phyloP scores from a whole-genome alignment of 2,888 invertebrate genomes.

The Heteromyza rotundicornis region DNA sequence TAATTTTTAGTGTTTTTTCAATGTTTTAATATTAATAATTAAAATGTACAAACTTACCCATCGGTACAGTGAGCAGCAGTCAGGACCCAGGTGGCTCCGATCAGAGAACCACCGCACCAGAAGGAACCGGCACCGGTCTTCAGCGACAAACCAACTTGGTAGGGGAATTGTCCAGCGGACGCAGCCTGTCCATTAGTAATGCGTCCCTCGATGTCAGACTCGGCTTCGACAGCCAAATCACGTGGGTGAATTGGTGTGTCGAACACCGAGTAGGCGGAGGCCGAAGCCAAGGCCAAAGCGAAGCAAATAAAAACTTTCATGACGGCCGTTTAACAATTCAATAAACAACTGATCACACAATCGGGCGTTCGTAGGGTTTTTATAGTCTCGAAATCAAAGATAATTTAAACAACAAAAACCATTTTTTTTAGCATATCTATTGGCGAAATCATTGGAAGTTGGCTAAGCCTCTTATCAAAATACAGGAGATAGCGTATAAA shows the following conservation, averaged over 20 bases:
- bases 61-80: slow-evolving; percentile 39
- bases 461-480: no score
- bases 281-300: slow-evolving; percentile 20
- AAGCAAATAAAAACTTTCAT: slow-evolving; percentile 33
- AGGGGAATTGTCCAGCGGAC: slow-evolving; percentile 36
- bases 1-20: neutral
- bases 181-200: slow-evolving; percentile 43
- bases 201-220: slow-evolving; percentile 20
- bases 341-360: neutral
- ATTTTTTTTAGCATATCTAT: no score
- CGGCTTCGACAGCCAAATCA: neutral
- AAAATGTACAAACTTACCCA: slow-evolving; percentile 20
- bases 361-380: neutral
- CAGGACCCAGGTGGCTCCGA: slow-evolving; percentile 29
- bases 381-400: no score
- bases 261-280: slow-evolving; percentile 17
- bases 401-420: no score
- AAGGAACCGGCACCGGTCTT: slow-evolving; percentile 10
- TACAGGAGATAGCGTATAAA: no score
- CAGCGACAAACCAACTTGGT: slow-evolving; percentile 38
- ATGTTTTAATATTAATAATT: neutral
- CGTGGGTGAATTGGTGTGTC: slow-evolving; percentile 7
- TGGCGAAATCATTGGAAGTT: no score
- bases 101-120: slow-evolving; percentile 40
- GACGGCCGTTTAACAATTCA: neutral